Percentiles rank a stretch among this genome's conserved stretches.
phyloP scores from a whole-genome alignment of 2,888 invertebrate species.

The Lasioglossum calceatum region DNA sequence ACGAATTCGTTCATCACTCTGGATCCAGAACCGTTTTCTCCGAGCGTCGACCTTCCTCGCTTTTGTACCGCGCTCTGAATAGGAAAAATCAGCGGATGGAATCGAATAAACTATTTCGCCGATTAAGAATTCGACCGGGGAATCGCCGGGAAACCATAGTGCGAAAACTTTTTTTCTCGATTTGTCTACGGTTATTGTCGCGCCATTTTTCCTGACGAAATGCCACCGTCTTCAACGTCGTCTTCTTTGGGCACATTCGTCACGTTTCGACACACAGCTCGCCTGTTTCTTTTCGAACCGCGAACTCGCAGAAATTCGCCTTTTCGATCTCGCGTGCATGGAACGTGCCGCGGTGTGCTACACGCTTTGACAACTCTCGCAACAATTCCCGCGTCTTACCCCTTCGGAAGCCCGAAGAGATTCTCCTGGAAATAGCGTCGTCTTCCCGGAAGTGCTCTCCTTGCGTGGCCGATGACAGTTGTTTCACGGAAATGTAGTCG shows the following conservation, averaged over 20 bases:
- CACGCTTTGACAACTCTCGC: slow-evolving; percentile 22
- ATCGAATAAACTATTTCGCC: slow-evolving; percentile 34
- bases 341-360: not conserved
- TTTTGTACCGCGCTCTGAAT: slow-evolving; percentile 49
- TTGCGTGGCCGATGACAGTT: slow-evolving; percentile 53
- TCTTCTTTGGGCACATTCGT: not conserved
- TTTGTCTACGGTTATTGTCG: too few species aligned
- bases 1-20: slow-evolving; percentile 77
- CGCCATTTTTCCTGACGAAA: too few species aligned
- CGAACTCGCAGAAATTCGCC: not conserved
- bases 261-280: not conserved
- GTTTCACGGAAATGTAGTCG: slow-evolving; percentile 47
- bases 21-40: slow-evolving; percentile 49
- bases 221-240: not conserved
- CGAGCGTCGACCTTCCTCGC: slow-evolving; percentile 16
- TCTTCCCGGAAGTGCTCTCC: slow-evolving; percentile 35
- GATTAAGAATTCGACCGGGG: slow-evolving; percentile 38
- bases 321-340: slow-evolving; percentile 3
- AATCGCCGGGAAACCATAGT: not conserved
- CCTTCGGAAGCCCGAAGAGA: slow-evolving; percentile 21
- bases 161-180: not conserved
- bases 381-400: slow-evolving; percentile 40
- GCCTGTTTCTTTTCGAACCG: not conserved
- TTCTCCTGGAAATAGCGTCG: slow-evolving; percentile 42
- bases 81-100: slow-evolving; percentile 41